Percentiles rank a stretch among this genome's conserved stretches.
Conservation (phyloP, 2,113 vertebrate genomes). For the Corvus moneduloides region DNA sequence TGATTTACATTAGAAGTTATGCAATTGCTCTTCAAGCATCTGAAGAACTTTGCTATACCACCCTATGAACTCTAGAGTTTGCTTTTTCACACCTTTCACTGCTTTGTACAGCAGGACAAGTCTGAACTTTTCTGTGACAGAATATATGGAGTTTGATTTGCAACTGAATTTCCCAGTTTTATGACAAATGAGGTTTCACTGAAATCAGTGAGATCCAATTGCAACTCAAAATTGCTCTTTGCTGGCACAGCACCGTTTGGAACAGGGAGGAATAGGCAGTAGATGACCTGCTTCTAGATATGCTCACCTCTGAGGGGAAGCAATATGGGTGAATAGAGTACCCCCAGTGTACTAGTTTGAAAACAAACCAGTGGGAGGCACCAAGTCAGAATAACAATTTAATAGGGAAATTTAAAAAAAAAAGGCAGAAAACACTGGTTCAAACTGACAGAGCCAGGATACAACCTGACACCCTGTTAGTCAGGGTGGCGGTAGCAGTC, state of each 20-base stretch:
- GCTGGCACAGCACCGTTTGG: neutral
- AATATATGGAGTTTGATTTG: neutral
- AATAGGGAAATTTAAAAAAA: too few species aligned
- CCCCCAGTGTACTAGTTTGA: too few species aligned
- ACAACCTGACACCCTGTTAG: too few species aligned
- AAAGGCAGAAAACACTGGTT: too few species aligned
- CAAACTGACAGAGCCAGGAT: too few species aligned
- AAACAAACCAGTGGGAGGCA: too few species aligned
- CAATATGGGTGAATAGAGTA: neutral
- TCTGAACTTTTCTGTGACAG: neutral
- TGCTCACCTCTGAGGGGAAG: neutral
- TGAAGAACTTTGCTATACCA: neutral
- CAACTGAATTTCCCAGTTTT: neutral
- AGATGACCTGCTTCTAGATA: neutral
- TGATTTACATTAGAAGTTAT: neutral
- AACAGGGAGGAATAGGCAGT: neutral
- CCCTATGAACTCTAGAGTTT: neutral
- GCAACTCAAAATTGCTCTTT: neutral
- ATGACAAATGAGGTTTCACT: neutral
- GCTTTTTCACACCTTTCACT: neutral
- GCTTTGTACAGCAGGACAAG: neutral
- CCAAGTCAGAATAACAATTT: too few species aligned
- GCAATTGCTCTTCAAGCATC: neutral
- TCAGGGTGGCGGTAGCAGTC: too few species aligned
- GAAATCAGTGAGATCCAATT: neutral